Evolutionary conservation across 2,797 vertebrate species (phyloP).

Genomic region (Neostethus bicornis): DNA sequence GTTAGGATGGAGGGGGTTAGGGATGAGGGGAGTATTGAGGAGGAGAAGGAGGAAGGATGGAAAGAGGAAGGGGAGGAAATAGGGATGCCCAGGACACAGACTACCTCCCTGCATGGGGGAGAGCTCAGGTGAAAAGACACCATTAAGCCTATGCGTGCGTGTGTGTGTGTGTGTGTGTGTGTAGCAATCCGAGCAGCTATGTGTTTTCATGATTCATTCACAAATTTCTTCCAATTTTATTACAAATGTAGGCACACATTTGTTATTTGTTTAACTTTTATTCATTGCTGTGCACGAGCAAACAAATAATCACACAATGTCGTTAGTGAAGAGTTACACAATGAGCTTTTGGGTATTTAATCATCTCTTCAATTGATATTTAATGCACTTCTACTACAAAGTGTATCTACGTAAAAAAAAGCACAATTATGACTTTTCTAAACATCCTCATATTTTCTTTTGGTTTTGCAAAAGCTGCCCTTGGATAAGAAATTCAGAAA

Average conservation of each 20-base stretch:
- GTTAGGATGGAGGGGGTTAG: neutral
- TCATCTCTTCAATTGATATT: slow-evolving; percentile 10
- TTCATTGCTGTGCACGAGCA: slow-evolving; percentile 64
- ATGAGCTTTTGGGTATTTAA: slow-evolving; percentile 5
- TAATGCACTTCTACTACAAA: neutral
- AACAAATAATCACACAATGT: slow-evolving; percentile 51
- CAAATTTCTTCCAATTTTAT: slow-evolving; percentile 1
- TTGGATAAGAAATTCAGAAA: neutral
- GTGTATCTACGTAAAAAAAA: neutral
- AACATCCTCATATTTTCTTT: neutral
- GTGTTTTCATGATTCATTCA: neutral
- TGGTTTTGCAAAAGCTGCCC: neutral
- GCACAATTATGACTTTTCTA: neutral
- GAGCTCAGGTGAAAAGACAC: slow-evolving; percentile 84
- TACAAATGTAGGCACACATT: slow-evolving; percentile 25
- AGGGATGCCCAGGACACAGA: slow-evolving; percentile 76
- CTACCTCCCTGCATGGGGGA: slow-evolving; percentile 87
- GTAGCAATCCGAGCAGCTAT: slow-evolving; percentile 4
- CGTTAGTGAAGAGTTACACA: slow-evolving; percentile 53
- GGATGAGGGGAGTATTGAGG: slow-evolving; percentile 34
- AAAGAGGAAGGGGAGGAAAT: slow-evolving; percentile 33
- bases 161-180: slow-evolving; percentile 16
- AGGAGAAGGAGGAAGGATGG: slow-evolving; percentile 16
- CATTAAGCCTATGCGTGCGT: slow-evolving; percentile 66
- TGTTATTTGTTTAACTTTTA: slow-evolving; percentile 31